A percentile compares a stretch with the other conserved stretches of the same genome.
phyloP scores from a whole-genome alignment of 2,888 invertebrate species.

The Mystacides longicornis region DNA sequence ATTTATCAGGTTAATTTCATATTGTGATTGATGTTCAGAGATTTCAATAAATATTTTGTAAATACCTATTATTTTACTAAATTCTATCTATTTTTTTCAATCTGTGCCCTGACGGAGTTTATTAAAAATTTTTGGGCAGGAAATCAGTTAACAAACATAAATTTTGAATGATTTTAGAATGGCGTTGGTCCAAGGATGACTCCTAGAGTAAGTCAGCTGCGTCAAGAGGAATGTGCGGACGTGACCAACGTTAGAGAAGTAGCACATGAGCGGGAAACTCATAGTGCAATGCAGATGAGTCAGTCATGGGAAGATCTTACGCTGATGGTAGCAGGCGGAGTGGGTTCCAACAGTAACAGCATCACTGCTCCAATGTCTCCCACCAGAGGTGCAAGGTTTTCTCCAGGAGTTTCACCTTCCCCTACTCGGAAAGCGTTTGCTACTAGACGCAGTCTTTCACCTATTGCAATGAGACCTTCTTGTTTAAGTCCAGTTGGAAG shows the following conservation, averaged over 20 bases:
- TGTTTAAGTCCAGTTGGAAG: conserved; percentile 59
- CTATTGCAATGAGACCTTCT: conserved; percentile 76
- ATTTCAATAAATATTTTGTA: too few species aligned
- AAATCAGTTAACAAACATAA: too few species aligned
- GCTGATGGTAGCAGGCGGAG: conserved; percentile 48
- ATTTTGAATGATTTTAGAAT: conserved; percentile 39
- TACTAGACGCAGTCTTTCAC: conserved; percentile 78
- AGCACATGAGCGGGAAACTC: conserved; percentile 86
- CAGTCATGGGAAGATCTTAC: conserved; percentile 91
- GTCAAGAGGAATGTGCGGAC: conserved; percentile 83
- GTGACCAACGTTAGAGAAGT: conserved; percentile 75
- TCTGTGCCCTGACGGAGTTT: too few species aligned
- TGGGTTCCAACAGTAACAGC: conserved; percentile 35
- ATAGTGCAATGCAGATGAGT: conserved; percentile 88
- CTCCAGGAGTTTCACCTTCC: conserved; percentile 66
- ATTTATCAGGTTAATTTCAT: too few species aligned
- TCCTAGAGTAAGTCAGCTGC: conserved; percentile 79
- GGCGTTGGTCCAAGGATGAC: conserved; percentile 61
- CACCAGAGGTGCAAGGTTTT: conserved; percentile 40
- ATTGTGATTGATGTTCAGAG: too few species aligned
- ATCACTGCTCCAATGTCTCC: conserved; percentile 36
- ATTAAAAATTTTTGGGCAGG: too few species aligned
- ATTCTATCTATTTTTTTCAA: too few species aligned
- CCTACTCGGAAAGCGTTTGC: conserved; percentile 78
- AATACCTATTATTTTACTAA: too few species aligned